Base-by-base conservation (phyloP, 2,888 invertebrate genomes). In the Callosobruchus maculatus region DNA sequence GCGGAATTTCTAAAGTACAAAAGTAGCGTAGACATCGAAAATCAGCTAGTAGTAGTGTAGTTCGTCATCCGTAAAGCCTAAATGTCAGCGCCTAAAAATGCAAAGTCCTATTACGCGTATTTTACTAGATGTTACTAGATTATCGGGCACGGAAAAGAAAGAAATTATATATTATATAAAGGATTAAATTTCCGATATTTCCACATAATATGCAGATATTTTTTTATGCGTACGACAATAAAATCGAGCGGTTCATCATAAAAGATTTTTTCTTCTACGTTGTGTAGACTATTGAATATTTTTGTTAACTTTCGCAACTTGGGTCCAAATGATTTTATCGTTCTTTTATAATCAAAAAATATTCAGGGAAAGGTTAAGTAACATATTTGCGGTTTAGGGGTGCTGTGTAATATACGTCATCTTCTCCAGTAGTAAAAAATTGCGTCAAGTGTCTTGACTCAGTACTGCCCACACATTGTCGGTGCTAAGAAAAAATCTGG, bases 1-100 rank as follows among this genome's bases (percentile, higher is more conserved):
- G 30, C 70, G 26, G 9, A 71, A 26, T 49, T 70, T 70, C 31
- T 18, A 71, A 49, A 71, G 71, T 71, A 71, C 71, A 71, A 71
- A 71, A 71, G 71, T 71, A 71, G 71, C 20, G 21, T 71, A 71
- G 71, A 49, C 49, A 49, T 49, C 49, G 49, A 49, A 49, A 18
- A 13, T 49, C 49, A 49, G 18, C 49, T 49, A 13, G 13, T 49
- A 13, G 13, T 49, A 49, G 49, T 49, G 9, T 49, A 49, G 49
- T 49, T 49, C 49, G 13, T 13, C 7, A 18, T 49, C 13, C 49
- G 49, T 49, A 18, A 1, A 49, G 49, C 49, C 49, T 49, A 49
- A n/a, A n/a, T n/a, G n/a, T n/a, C n/a, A n/a, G n/a, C n/a, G n/a
- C n/a, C n/a, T n/a, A n/a, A n/a, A 49, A 49, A 49, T 49, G 49